Evolutionary conservation across 1,140 invertebrate genomes (phyloP), one percentile per base, ranked within the genome.

Genomic region (Mamestra configurata): DNA sequence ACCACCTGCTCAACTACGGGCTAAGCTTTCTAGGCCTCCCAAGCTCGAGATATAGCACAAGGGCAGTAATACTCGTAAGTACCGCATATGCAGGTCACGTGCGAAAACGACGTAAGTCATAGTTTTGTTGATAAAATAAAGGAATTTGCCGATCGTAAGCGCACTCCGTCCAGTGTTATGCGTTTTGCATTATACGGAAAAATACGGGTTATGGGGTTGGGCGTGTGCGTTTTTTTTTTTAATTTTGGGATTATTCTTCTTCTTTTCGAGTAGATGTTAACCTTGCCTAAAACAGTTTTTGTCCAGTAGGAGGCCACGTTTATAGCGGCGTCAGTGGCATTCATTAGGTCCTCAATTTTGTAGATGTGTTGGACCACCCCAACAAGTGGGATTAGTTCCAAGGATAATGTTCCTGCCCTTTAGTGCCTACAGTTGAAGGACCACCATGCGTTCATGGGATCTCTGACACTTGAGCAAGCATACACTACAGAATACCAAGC

Each of bases 111-210:
- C 55, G 55, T 59, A 59, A 59, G 13, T 15, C 55, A 49, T 55
- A 59, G 0, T 40, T 40, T 37, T 66, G 35, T 49, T 66, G 79
- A 80, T 76, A 80, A 76, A 57, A 72, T 40, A 40, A 40, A 79
- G 77, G 82, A 79, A 84, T 81, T 81, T 81, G 43, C 76, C 79
- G 73, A 79, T 77, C 59, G 71, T 70, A 20, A 75, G 43, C 43
- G 37, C 51, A 22, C 31, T 40, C 46, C 53, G 4, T 3, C 11
- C 3, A 27, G 7, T 11, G 20, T 57, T 66, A 66, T 66, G 35
- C 31, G 59, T 64, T 64, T 64, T 64, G 31, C 59, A 37, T 64
- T 11, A 37, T 40, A 64, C 3, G 55, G 15, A 31, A 43, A 66
- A 40, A 40, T 40, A 66, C 61, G 35, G 35, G n/a, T 20, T 35